These are phyloP conservation scores for Gobionotothen gibberifrons DNA, from an alignment of 2,797 vertebrate species.

Conservation along the genomic window DNA sequence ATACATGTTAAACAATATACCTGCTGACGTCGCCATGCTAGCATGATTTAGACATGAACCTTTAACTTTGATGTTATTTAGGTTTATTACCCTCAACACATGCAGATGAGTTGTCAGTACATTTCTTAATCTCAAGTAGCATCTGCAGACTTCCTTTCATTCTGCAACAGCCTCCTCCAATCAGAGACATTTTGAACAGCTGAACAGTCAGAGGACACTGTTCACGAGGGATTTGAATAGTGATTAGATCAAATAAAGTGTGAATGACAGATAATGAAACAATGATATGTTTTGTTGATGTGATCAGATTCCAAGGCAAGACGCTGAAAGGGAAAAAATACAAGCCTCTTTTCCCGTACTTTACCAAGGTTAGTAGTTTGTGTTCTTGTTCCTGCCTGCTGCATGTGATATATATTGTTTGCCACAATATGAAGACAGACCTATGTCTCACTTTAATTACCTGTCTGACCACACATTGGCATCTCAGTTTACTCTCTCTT, in stretches of 20 bases:
- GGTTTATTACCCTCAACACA: neutral
- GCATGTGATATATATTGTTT: constrained; percentile 3
- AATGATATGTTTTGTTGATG: constrained; percentile 26
- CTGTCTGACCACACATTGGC: constrained; percentile 25
- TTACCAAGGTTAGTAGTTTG: constrained; percentile 89
- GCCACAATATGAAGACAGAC: constrained; percentile 16
- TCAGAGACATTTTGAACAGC: neutral
- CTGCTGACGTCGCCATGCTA: neutral
- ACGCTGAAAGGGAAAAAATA: constrained; percentile 94
- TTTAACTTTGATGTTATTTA: too few species aligned
- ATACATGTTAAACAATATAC: neutral
- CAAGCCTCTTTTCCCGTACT: constrained; percentile 94
- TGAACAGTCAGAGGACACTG: neutral
- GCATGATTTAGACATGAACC: neutral
- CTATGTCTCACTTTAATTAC: constrained; percentile 37
- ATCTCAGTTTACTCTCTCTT: constrained; percentile 13
- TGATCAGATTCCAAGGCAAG: constrained; percentile 91
- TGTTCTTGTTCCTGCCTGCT: constrained; percentile 17
- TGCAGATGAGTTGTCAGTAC: neutral
- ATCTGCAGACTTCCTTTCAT: neutral
- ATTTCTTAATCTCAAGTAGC: neutral
- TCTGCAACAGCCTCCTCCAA: neutral
- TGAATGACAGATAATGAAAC: constrained; percentile 10
- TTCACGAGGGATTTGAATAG: neutral
- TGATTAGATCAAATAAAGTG: neutral